Base-by-base conservation (phyloP, 53 echinoderm and acorn worm genomes). In the Antedon mediterranea region DNA sequence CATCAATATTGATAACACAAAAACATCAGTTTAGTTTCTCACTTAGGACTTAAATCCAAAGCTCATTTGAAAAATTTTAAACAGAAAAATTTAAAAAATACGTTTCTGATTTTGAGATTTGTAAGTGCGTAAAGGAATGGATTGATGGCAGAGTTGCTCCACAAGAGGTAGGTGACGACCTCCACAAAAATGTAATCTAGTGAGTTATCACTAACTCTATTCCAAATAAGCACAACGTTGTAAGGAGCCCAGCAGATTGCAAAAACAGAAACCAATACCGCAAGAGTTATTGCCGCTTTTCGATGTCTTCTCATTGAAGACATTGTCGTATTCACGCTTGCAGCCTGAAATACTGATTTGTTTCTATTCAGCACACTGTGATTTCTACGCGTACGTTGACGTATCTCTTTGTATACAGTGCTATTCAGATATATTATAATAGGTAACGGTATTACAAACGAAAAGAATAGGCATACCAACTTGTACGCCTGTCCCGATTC, bases 371-470 rank as follows among this genome's bases (percentile, higher is more conserved):
- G n/a, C n/a, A n/a, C n/a, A n/a, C n/a, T n/a, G n/a, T n/a, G n/a
- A n/a, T n/a, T n/a, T n/a, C n/a, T n/a, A n/a, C 88, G 79, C 41
- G 41, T 7, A 13, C 5, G 41, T 31, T 34, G 30, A 8, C 79
- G 43, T 73, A 88, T 85, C n/a, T 85, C 41, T 43, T 73, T 31
- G 74, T 81, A 92, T 1, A 92, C 84, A 30, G 74, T 30, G 4
- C 75, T 26, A 43, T 92, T 89, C 0, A 92, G 71, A 75, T 32
- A 33, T 0, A 86, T 28, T 4, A 92, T 78, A 37, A 86, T 74
- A 0, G 43, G 29, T 20, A 89, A 81, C 0, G 92, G 92, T 3
- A 92, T 33, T 0, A 86, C 75, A 32, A 92, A 89, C 42, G 86
- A 87, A 0, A 89, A 14, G 43, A 82, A 18, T 33, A 82, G 79